phyloP scores from a whole-genome alignment of 2,113 vertebrate species.

The Macquaria australasica region DNA sequence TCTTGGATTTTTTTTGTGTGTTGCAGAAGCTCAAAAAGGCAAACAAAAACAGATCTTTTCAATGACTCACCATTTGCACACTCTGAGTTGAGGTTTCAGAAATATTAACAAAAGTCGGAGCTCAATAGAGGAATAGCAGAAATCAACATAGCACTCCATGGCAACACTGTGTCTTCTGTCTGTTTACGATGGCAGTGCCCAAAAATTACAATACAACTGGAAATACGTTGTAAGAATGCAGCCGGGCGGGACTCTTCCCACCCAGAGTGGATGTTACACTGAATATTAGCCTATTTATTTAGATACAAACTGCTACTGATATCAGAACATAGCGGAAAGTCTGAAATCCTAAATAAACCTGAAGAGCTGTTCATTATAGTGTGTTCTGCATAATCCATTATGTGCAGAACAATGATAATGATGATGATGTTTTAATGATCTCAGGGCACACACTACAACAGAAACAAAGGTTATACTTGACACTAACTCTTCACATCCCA shows the following conservation, averaged over 20 bases:
- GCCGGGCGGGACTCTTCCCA: background rate
- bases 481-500: background rate
- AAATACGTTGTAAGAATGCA: background rate
- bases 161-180: background rate
- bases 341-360: slow-evolving; percentile 13
- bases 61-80: background rate
- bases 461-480: background rate
- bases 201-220: background rate
- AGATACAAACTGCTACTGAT: background rate
- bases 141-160: background rate
- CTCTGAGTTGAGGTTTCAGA: slow-evolving; percentile 6
- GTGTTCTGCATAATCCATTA: background rate
- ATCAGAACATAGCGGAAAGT: background rate
- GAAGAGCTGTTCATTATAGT: background rate
- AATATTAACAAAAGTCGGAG: background rate
- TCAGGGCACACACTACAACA: background rate
- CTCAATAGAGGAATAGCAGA: background rate
- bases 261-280: background rate
- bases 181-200: background rate
- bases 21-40: slow-evolving; percentile 14
- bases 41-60: slow-evolving; percentile 33
- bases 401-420: background rate
- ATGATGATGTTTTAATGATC: slow-evolving; percentile 24
- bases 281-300: slow-evolving; percentile 23
- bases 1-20: slow-evolving; percentile 16